These are phyloP conservation scores for Galeopsomyia nigrocyanea DNA, from an alignment of 2,888 invertebrate genomes.

Conservation along the genomic window DNA sequence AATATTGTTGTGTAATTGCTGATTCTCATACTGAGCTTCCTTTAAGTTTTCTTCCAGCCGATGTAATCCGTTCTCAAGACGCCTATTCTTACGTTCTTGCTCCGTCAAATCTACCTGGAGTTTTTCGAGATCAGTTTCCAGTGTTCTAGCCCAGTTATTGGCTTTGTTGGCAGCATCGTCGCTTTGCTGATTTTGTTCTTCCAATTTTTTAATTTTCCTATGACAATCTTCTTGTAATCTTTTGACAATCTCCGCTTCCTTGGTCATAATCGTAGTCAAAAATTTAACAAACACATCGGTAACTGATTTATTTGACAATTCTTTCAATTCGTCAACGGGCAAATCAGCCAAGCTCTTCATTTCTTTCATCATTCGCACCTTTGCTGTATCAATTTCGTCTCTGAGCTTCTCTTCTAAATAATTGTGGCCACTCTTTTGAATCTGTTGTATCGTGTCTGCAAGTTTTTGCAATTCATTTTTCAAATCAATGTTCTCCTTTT, in stretches of 20 bases:
- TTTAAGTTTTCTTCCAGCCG: slow-evolving; percentile 54
- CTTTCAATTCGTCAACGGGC: slow-evolving; percentile 28
- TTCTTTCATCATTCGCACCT: slow-evolving; percentile 58
- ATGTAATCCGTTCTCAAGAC: slow-evolving; percentile 48
- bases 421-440: slow-evolving; percentile 28
- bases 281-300: slow-evolving; percentile 58
- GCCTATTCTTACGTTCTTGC: slow-evolving; percentile 50
- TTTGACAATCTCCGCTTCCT: slow-evolving; percentile 60
- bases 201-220: slow-evolving; percentile 52
- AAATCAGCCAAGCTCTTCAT: slow-evolving; percentile 53
- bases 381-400: slow-evolving; percentile 46
- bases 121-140: slow-evolving; percentile 62
- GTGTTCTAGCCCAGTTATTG: slow-evolving; percentile 56
- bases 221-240: slow-evolving; percentile 52
- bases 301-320: slow-evolving; percentile 50
- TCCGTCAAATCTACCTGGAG: slow-evolving; percentile 56
- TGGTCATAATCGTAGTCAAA: slow-evolving; percentile 57
- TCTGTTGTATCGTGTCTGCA: slow-evolving; percentile 32
- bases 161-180: slow-evolving; percentile 57
- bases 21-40: slow-evolving; percentile 58
- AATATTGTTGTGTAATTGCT: slow-evolving; percentile 56
- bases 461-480: slow-evolving; percentile 50
- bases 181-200: slow-evolving; percentile 58
- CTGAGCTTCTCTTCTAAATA: slow-evolving; percentile 27
- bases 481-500: slow-evolving; percentile 57